These are phyloP conservation scores for Notolabrus celidotus DNA, from an alignment of 2,797 vertebrate species.

Conservation along the genomic window DNA sequence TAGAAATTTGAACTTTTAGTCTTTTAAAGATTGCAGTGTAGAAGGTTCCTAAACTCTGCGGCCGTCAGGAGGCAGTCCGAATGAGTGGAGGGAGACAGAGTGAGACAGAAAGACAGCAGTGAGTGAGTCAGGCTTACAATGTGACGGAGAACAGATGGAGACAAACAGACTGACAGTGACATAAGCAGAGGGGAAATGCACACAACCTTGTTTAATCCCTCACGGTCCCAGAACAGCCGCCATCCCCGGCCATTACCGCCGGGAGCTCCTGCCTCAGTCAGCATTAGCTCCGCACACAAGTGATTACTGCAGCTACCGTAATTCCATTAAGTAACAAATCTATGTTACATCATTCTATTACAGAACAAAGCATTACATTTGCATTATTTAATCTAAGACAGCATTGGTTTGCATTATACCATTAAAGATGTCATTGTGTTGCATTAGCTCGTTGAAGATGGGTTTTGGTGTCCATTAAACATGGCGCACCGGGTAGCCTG, in stretches of 20 bases:
- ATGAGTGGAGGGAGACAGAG: neutral
- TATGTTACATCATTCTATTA: slow-evolving; percentile 81
- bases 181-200: slow-evolving; percentile 46
- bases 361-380: slow-evolving; percentile 72
- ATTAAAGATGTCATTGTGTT: slow-evolving; percentile 74
- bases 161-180: slow-evolving; percentile 43
- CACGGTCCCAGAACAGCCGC: slow-evolving; percentile 25
- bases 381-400: slow-evolving; percentile 80
- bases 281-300: slow-evolving; percentile 71
- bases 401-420: slow-evolving; percentile 77
- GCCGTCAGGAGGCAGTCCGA: neutral
- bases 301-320: slow-evolving; percentile 70
- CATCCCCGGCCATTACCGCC: slow-evolving; percentile 57
- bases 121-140: slow-evolving; percentile 25
- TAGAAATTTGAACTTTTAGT: slow-evolving; percentile 28
- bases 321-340: slow-evolving; percentile 72
- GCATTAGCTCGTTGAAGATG: slow-evolving; percentile 69
- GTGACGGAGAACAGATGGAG: slow-evolving; percentile 51
- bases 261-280: slow-evolving; percentile 60
- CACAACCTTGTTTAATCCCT: slow-evolving; percentile 44
- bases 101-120: neutral
- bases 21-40: neutral
- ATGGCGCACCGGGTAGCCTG: slow-evolving; percentile 44
- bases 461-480: slow-evolving; percentile 64
- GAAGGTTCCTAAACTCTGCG: slow-evolving; percentile 24